Base-by-base conservation (phyloP, 2,888 invertebrate species). In the Synanthedon tipuliformis region DNA sequence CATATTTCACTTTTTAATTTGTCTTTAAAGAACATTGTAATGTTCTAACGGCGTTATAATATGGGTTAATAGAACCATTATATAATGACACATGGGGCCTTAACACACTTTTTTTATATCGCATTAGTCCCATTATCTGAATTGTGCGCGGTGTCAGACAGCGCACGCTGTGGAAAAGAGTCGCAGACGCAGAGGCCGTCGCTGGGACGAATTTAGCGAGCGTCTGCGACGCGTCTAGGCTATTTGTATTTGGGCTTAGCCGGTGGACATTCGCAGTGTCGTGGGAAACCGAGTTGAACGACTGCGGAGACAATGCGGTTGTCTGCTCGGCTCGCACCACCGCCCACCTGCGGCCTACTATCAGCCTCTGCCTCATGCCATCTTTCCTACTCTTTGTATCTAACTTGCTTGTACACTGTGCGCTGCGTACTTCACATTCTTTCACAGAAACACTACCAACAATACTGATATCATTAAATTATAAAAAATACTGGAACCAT, bases 281-380 rank as follows among this genome's bases (percentile, higher is more conserved):
- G 85, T 88, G 88, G 87, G 87, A 88, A 88, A 78, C 80, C 60
- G 83, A 83, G 87, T 86, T 86, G 87, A 87, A 86, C 84, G 86
- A 87, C 87, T 85, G 81, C 75, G 69, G 76, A 79, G 81, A 85
- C 85, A 84, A 85, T 84, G 81, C 80, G 76, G 74, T 72, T 74
- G 76, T 75, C 71, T 76, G 71, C 71, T 74, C 56, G 55, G 62
- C 61, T 64, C 60, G 64, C 63, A 64, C 66, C 64, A 57, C 71
- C 76, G 73, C 75, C 78, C 75, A 75, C 76, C 75, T 69, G 68
- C 64, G 61, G 68, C 59, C 56, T 61, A 41, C 49, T 50, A 58
- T 50, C 51, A 49, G 16, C 23, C 23, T 16, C 16, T 18, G 49
- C 49, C 49, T 49, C 23, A 49, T 49, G 16, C 34, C 34, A 34